Base-by-base conservation (phyloP, 2,888 invertebrate genomes). In the Dryobotodes eremita region DNA sequence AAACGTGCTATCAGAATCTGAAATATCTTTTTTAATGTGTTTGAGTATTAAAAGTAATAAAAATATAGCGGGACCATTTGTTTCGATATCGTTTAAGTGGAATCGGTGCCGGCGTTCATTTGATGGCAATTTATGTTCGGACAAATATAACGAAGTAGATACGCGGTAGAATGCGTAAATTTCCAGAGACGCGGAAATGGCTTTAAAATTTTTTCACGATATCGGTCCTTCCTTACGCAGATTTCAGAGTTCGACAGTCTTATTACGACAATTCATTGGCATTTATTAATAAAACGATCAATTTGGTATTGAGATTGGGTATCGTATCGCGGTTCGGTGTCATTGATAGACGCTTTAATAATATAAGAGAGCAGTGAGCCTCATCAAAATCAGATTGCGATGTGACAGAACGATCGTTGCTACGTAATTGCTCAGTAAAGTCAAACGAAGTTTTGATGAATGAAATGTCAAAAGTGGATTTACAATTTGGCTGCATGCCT, bases 381-480 rank as follows among this genome's bases (percentile, higher is more conserved):
- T 73, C 71, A 75, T 79, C 81, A 57, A 64, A 78, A 83, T 78
- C 62, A 75, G 70, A 80, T 86, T 80, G 72, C 50, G 74, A 80
- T 77, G 78, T 74, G 80, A 77, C 78, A 66, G 75, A 82, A 77
- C 68, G 79, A 64, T 78, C 75, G 78, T 66, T 53, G 66, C 61
- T 17, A 65, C 78, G 74, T 86, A 83, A 85, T 88, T 83, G 82
- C 61, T 70, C 69, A 75, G 75, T 84, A 85, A 80, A 81, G 76
- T 46, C 82, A 84, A 87, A 86, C 82, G 83, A 80, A 81, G 87
- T 82, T 91, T 91, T 92, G 92, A 94, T 91, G 87, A 90, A 93
- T 92, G 89, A 91, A 91, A 89, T 81, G 89, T 89, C 90, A 90
- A 89, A 86, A 81, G 82, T 74, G 85, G 86, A 77, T 89, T 75